Conservation (phyloP, 2,797 vertebrate genomes). For the Anguilla megastoma region DNA sequence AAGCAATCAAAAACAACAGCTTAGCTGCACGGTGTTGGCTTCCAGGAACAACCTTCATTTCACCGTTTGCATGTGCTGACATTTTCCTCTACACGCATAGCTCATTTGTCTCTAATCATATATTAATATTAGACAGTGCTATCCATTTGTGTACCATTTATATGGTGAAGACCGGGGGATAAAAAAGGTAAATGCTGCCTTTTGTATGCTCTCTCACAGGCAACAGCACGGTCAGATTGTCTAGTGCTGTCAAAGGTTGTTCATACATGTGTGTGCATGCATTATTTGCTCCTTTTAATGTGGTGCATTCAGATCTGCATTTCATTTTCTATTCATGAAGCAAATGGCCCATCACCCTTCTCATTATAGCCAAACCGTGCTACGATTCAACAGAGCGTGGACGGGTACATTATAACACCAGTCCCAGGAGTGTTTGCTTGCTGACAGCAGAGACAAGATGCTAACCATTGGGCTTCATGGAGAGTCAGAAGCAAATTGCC, state of each 20-base stretch:
- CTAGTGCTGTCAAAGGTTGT: neutral
- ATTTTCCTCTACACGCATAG: neutral
- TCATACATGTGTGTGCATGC: neutral
- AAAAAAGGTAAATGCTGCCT: neutral
- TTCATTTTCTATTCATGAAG: neutral
- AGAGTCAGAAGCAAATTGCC: conserved; percentile 14
- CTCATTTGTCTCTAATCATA: neutral
- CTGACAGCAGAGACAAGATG: neutral
- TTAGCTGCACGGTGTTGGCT: neutral
- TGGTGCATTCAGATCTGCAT: neutral
- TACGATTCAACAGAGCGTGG: neutral
- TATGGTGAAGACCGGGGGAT: neutral
- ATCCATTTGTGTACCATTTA: conserved; percentile 16
- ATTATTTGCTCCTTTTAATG: neutral
- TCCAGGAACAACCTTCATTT: neutral
- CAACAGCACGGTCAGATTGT: neutral
- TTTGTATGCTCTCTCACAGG: neutral
- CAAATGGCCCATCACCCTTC: conserved; percentile 21
- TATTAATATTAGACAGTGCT: conserved; percentile 11
- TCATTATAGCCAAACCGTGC: neutral
- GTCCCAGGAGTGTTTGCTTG: neutral
- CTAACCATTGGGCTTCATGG: neutral
- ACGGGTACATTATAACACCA: neutral
- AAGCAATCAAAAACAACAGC: neutral
- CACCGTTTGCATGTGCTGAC: neutral